Evolutionary conservation across 2,888 invertebrate species (phyloP).

Genomic region (Aspidiotus destructor): DNA sequence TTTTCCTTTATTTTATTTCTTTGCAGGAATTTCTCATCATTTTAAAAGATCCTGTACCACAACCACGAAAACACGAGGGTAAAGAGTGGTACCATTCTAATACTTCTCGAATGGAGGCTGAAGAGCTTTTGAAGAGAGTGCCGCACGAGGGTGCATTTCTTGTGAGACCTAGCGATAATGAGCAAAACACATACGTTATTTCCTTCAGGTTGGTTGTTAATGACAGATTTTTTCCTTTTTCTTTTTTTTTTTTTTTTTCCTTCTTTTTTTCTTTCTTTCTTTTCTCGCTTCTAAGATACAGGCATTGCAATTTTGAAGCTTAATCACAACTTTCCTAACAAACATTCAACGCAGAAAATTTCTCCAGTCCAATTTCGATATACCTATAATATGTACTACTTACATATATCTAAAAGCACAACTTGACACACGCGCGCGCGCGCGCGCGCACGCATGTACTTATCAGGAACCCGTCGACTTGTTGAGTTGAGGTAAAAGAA

Average conservation of each 20-base stretch:
- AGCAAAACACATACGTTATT: slow-evolving; percentile 76
- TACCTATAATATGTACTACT: too few species aligned
- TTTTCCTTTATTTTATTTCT: slow-evolving; percentile 26
- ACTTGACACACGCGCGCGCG: too few species aligned
- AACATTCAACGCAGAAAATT: not conserved
- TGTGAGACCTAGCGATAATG: slow-evolving; percentile 82
- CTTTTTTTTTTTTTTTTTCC: not conserved
- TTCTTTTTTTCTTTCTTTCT: too few species aligned
- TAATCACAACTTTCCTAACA: too few species aligned
- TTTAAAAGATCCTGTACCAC: slow-evolving; percentile 83
- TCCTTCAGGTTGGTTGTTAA: slow-evolving; percentile 66
- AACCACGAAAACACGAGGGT: slow-evolving; percentile 86
- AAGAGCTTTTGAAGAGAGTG: slow-evolving; percentile 74
- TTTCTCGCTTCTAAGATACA: too few species aligned
- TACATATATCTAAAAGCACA: too few species aligned
- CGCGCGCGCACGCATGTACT: too few species aligned
- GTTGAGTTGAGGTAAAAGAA: too few species aligned
- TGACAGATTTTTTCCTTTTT: not conserved
- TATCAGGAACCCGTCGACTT: too few species aligned
- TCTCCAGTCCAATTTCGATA: not conserved
- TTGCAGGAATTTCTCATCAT: slow-evolving; percentile 72
- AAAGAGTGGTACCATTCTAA: slow-evolving; percentile 86
- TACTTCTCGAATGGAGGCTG: slow-evolving; percentile 70
- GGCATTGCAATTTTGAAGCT: too few species aligned
- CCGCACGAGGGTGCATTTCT: slow-evolving; percentile 88